Evolutionary conservation across 2,888 invertebrate genomes (phyloP).

Genomic region (Chymomyza amoena): DNA sequence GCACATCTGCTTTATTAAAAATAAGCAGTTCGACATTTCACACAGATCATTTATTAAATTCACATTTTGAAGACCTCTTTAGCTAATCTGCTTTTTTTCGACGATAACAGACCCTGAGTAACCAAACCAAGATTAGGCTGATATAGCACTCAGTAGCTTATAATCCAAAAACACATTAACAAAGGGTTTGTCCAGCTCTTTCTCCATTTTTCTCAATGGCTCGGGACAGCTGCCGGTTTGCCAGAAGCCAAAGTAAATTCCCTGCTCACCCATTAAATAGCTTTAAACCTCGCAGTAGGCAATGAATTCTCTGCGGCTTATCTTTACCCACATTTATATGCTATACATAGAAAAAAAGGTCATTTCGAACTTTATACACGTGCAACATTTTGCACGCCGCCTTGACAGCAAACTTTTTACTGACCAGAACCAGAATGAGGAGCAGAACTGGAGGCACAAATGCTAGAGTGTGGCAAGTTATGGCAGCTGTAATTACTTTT

Average conservation of each 20-base stretch:
- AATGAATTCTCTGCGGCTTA: neutral
- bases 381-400: slow-evolving; percentile 23
- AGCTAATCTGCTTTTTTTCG: no score
- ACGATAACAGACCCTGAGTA: neutral
- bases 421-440: neutral
- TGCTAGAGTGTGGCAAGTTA: slow-evolving; percentile 44
- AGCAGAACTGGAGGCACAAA: neutral
- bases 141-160: neutral
- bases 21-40: no score
- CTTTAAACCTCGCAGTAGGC: neutral
- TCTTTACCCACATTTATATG: neutral
- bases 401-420: slow-evolving; percentile 53
- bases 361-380: slow-evolving; percentile 49
- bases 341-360: slow-evolving; percentile 13
- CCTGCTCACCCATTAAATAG: neutral
- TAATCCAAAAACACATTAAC: neutral
- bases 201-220: no score
- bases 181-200: neutral
- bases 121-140: neutral
- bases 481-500: slow-evolving; percentile 57
- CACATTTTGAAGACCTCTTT: no score
- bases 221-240: neutral
- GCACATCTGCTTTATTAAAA: no score
- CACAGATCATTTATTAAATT: no score
- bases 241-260: neutral